Percentiles rank a stretch among this genome's conserved stretches.
These are phyloP conservation scores for Ashinkailepas kermadecensis DNA, from an alignment of 2,888 invertebrate species.

Conservation along the genomic window DNA sequence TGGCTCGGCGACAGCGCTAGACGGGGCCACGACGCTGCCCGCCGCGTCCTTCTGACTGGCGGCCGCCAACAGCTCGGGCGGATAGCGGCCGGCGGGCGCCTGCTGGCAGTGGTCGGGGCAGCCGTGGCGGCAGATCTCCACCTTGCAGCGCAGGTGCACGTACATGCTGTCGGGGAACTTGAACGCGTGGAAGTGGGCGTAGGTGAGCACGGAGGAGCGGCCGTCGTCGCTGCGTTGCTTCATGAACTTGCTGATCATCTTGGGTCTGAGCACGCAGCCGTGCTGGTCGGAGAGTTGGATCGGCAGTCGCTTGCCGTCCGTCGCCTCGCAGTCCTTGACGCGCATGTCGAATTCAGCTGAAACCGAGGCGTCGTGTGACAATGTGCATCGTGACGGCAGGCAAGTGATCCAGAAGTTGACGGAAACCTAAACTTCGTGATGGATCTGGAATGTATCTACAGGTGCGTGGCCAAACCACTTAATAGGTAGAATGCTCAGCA, in stretches of 20 bases:
- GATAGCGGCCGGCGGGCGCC: constrained; percentile 40
- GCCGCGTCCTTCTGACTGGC: neutral
- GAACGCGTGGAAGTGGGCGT: constrained; percentile 92
- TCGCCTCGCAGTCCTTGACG: constrained; percentile 86
- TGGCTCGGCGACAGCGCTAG: neutral
- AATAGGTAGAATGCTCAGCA: no score
- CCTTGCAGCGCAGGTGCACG: constrained; percentile 83
- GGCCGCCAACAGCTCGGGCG: constrained; percentile 3
- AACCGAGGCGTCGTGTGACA: constrained; percentile 32
- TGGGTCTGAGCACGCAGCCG: constrained; percentile 83
- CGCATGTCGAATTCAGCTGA: constrained; percentile 92
- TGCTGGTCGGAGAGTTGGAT: constrained; percentile 85
- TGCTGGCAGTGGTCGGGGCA: constrained; percentile 83
- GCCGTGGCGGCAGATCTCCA: constrained; percentile 80
- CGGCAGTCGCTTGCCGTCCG: constrained; percentile 71
- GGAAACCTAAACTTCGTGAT: no score
- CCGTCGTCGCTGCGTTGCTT: constrained; percentile 54
- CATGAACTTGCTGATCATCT: constrained; percentile 69
- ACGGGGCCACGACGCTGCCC: neutral
- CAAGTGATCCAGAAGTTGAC: no score
- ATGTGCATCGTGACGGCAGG: no score
- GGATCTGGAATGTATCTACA: no score
- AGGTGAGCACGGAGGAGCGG: constrained; percentile 82
- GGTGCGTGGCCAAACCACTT: no score
- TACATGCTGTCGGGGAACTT: constrained; percentile 90